Conservation (phyloP, 1,140 invertebrate species). For the Aphelinus certus region DNA sequence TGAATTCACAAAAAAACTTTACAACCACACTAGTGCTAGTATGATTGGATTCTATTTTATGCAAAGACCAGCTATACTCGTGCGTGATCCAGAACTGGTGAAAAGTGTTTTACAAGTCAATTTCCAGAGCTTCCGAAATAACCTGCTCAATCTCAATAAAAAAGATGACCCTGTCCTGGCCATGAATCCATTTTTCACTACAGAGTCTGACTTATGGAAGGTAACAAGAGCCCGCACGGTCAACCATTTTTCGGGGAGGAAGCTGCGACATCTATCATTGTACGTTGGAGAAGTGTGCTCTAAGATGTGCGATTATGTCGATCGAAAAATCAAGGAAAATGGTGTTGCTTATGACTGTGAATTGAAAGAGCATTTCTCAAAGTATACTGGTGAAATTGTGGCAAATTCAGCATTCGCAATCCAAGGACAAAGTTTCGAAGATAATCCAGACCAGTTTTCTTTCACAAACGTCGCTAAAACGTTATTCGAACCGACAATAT, state of each 20-base stretch:
- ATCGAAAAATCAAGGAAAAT: slow-evolving; percentile 2
- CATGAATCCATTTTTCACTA: slow-evolving; percentile 50
- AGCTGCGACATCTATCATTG: not conserved
- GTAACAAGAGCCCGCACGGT: not conserved
- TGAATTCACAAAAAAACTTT: slow-evolving; percentile 34
- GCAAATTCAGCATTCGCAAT: slow-evolving; percentile 65
- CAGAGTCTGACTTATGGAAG: slow-evolving; percentile 44
- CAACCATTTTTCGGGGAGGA: not conserved
- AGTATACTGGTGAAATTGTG: slow-evolving; percentile 65
- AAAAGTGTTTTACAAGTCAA: slow-evolving; percentile 50
- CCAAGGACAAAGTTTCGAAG: slow-evolving; percentile 43
- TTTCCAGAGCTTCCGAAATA: slow-evolving; percentile 49
- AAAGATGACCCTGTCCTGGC: slow-evolving; percentile 42
- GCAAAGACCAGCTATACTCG: slow-evolving; percentile 42
- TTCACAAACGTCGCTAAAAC: slow-evolving; percentile 41
- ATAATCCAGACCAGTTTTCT: not conserved
- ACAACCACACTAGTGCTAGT: slow-evolving; percentile 35
- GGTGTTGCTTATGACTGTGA: slow-evolving; percentile 41
- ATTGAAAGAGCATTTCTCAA: slow-evolving; percentile 53
- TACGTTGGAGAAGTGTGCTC: not conserved
- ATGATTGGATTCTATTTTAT: slow-evolving; percentile 51
- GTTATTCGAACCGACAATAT: slow-evolving; percentile 37
- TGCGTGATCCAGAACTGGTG: slow-evolving; percentile 52
- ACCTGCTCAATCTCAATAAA: slow-evolving; percentile 28
- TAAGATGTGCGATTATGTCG: not conserved